Conservation (phyloP, 2,113 vertebrate genomes). For the pig (Sus scrofa) region T2T-Sscrofa CM000825.6:58191001-58191500, state of each 20-base stretch:
- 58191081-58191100: background rate
- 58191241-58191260: background rate
- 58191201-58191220: background rate
- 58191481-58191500: background rate
- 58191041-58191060: background rate
- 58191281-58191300: background rate
- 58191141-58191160: background rate
- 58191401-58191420: too few species aligned
- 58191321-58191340: background rate
- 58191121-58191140: background rate
- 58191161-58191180: background rate
- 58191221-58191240: background rate
- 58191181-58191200: accelerated
- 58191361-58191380: background rate
- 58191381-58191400: background rate
- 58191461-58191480: background rate
- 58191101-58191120: background rate
- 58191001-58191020: background rate
- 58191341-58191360: background rate
- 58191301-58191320: background rate
- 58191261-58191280: background rate
- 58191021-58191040: background rate
- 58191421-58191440: background rate
- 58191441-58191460: background rate
- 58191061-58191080: background rate